Percentiles rank a stretch among this genome's conserved stretches.
Conservation (phyloP, 2,888 invertebrate species). For the Dasypogon diadema region DNA sequence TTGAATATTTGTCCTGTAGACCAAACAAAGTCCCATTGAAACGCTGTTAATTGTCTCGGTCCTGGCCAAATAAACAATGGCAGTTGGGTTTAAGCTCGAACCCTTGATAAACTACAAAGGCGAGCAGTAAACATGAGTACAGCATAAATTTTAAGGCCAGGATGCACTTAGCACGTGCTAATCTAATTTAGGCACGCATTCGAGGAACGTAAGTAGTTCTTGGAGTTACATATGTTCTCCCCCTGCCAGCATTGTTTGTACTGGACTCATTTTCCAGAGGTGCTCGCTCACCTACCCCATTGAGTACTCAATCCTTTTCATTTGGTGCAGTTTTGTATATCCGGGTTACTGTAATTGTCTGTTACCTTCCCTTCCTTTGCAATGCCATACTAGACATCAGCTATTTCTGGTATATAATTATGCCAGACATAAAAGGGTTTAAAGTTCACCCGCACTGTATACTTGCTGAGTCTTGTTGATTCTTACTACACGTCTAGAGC, state of each 20-base stretch:
- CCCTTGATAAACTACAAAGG: constrained; percentile 14
- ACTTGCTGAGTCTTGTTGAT: background rate
- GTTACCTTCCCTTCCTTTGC: background rate
- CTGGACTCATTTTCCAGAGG: background rate
- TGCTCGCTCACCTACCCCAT: background rate
- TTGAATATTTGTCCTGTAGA: constrained; percentile 21
- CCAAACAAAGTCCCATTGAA: constrained; percentile 7
- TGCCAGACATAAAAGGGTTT: background rate
- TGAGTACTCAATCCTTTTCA: background rate
- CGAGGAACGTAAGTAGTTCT: background rate
- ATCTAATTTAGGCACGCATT: constrained; percentile 31
- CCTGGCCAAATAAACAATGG: background rate
- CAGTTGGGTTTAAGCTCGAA: background rate
- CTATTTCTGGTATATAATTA: background rate
- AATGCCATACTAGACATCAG: background rate
- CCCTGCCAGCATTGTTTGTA: no score
- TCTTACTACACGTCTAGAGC: background rate
- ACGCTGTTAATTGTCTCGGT: background rate
- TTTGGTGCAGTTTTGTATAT: background rate
- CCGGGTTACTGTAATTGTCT: background rate
- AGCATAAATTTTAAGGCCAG: constrained; percentile 20
- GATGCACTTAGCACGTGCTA: constrained; percentile 35
- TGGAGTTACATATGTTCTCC: background rate
- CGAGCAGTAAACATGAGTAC: constrained; percentile 11
- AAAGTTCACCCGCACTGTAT: background rate